Evolutionary conservation across 2,113 vertebrate species (phyloP).

Genomic region (Vicugna pacos): DNA sequence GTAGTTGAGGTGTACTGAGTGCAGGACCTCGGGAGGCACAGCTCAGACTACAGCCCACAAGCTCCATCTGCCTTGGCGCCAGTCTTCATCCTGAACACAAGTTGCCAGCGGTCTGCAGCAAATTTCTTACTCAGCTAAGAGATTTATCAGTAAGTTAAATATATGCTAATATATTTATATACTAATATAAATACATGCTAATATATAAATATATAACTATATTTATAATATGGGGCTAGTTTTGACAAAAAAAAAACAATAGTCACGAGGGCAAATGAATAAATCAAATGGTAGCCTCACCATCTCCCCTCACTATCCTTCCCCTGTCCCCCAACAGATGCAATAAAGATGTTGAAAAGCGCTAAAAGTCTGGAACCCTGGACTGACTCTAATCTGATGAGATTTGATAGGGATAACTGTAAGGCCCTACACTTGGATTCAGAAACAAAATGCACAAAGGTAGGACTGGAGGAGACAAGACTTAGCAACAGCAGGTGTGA

Average conservation of each 20-base stretch:
- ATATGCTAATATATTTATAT: too few species aligned
- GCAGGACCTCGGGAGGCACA: not conserved
- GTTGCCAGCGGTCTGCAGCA: not conserved
- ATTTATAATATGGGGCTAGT: not conserved
- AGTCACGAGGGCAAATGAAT: not conserved
- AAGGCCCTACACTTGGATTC: not conserved
- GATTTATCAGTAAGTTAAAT: not conserved
- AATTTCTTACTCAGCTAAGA: not conserved
- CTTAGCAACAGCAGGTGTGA: slow-evolving; percentile 63
- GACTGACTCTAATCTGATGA: not conserved
- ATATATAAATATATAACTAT: too few species aligned
- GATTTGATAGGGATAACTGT: not conserved
- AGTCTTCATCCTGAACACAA: not conserved
- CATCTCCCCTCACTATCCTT: not conserved
- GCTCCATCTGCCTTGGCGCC: not conserved
- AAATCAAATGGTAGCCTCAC: not conserved
- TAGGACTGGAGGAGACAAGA: not conserved
- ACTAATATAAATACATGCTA: too few species aligned
- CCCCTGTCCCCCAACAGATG: not conserved
- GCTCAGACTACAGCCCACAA: not conserved
- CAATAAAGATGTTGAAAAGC: slow-evolving; percentile 1
- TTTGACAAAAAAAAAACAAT: not conserved
- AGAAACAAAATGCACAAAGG: slow-evolving; percentile 61
- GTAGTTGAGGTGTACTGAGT: not conserved
- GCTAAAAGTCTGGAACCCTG: not conserved